A percentile compares a stretch with the other conserved stretches of the same genome.
Evolutionary conservation across 2,797 vertebrate species (phyloP).

Genomic region (Molothrus aeneus): DNA sequence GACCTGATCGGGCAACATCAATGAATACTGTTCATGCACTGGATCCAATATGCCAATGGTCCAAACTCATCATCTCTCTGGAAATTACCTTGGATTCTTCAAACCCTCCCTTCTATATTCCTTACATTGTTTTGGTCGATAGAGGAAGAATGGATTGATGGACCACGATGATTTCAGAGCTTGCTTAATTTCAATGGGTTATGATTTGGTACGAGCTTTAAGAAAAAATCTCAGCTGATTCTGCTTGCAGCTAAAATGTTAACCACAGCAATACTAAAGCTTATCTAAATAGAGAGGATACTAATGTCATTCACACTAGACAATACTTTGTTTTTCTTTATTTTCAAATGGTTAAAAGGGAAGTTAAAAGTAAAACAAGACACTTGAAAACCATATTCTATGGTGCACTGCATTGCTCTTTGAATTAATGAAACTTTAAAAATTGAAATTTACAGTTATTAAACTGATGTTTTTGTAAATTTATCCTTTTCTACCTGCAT

Average conservation of each 20-base stretch:
- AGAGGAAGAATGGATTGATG: slow-evolving; percentile 97
- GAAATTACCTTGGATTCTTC: slow-evolving; percentile 47
- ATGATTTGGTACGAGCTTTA: slow-evolving; percentile 81
- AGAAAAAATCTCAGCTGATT: not conserved
- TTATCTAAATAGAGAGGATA: not conserved
- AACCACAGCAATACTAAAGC: slow-evolving; percentile 19
- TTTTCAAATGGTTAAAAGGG: not conserved
- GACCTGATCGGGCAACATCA: slow-evolving; percentile 7
- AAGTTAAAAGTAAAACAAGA: not conserved
- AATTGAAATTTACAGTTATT: not conserved
- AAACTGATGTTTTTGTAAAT: not conserved
- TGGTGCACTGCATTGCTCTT: not conserved
- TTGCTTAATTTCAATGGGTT: slow-evolving; percentile 91
- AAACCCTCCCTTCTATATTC: slow-evolving; percentile 16
- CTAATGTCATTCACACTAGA: not conserved
- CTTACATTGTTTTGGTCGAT: slow-evolving; percentile 5
- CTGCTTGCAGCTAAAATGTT: not conserved
- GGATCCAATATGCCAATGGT: slow-evolving; percentile 8
- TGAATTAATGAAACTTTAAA: not conserved
- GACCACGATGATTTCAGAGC: slow-evolving; percentile 98
- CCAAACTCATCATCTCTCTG: not conserved
- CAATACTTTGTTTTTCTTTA: not conserved
- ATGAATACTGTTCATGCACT: not conserved
- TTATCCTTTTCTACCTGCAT: slow-evolving; percentile 1
- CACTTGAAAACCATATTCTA: not conserved